phyloP scores from a whole-genome alignment of 2,113 vertebrate genomes.

The Bos taurus region ARS-UCD2.0 NC_037356.1:23426501-23427000 shows the following conservation, averaged over 20 bases:
- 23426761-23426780: background rate
- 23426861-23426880: background rate
- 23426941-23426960: background rate
- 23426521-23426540: background rate
- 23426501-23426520: background rate
- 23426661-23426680: background rate
- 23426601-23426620: background rate
- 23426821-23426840: background rate
- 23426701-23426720: background rate
- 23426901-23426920: background rate
- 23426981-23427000: constrained; percentile 27
- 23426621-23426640: background rate
- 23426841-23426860: background rate
- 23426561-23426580: background rate
- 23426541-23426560: background rate
- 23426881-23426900: background rate
- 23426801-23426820: background rate
- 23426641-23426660: background rate
- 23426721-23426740: background rate
- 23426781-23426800: background rate
- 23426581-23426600: background rate
- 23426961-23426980: background rate
- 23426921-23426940: background rate
- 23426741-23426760: background rate
- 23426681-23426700: background rate